phyloP scores from a whole-genome alignment of 37 sponge, comb jelly and placozoan species.

The Theonella swinhoei region DNA sequence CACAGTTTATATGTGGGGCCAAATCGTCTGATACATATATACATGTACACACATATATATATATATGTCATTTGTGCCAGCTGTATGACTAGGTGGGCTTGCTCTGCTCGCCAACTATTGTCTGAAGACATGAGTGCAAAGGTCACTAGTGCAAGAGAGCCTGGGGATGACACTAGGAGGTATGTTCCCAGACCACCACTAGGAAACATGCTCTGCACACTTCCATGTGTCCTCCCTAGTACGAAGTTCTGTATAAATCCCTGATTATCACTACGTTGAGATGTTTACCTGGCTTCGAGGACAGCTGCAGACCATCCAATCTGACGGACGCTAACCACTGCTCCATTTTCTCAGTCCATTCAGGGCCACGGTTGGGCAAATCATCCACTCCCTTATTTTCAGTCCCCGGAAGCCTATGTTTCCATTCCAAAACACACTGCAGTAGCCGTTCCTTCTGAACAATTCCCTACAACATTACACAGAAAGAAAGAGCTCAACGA shows the following conservation, averaged over 20 bases:
- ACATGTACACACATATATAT: background rate
- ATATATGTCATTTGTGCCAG: background rate
- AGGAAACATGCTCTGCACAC: too few species aligned
- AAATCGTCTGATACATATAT: too few species aligned
- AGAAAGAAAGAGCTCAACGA: background rate
- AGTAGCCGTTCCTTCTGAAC: conserved; percentile 16
- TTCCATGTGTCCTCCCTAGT: too few species aligned
- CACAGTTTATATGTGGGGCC: too few species aligned
- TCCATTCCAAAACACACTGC: conserved; percentile 28
- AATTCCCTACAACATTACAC: conserved; percentile 38
- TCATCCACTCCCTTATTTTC: background rate
- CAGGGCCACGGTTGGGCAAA: background rate
- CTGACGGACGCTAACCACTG: conserved; percentile 49
- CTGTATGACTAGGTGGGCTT: too few species aligned
- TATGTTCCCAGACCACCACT: too few species aligned
- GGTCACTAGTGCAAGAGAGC: too few species aligned
- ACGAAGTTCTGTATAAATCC: too few species aligned
- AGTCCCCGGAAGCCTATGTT: background rate
- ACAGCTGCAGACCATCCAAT: conserved; percentile 17
- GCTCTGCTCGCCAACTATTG: too few species aligned
- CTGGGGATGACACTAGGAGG: too few species aligned
- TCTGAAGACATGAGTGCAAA: too few species aligned
- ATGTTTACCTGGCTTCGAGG: background rate
- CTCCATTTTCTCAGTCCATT: conserved; percentile 22
- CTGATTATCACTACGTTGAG: too few species aligned